A percentile compares a stretch with the other conserved stretches of the same genome.
These are phyloP conservation scores for Drosophila rhopaloa DNA, from an alignment of 1,140 invertebrate species.

Conservation along the genomic window DNA sequence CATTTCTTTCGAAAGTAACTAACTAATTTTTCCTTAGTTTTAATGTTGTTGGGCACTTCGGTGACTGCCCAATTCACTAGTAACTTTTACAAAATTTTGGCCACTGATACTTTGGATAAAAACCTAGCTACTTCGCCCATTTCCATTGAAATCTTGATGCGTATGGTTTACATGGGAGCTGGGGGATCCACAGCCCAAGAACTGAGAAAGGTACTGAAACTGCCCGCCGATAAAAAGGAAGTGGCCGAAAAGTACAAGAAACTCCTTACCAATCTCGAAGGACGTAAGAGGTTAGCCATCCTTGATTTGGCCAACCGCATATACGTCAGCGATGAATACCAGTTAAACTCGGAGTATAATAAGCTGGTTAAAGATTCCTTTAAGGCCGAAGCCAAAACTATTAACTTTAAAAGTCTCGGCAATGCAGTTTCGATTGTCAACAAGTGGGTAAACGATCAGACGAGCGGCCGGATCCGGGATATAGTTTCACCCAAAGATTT, in stretches of 20 bases:
- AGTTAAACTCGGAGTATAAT: conserved; percentile 42
- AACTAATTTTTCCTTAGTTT: not conserved
- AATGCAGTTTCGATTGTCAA: conserved; percentile 85
- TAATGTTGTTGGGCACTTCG: not conserved
- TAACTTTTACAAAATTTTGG: not conserved
- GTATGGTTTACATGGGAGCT: conserved; percentile 86
- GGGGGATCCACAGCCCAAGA: conserved; percentile 85
- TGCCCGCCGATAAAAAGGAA: conserved; percentile 58
- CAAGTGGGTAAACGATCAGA: conserved; percentile 86
- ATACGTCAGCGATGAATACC: conserved; percentile 50
- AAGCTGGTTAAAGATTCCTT: conserved; percentile 55
- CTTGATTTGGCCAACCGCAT: conserved; percentile 71
- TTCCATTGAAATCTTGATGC: conserved; percentile 85
- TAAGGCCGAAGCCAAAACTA: conserved; percentile 64
- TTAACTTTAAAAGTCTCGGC: conserved; percentile 83
- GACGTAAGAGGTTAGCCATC: conserved; percentile 46
- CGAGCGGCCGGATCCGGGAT: conserved; percentile 86
- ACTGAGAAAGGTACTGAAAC: conserved; percentile 84
- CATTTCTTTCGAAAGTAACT: not conserved
- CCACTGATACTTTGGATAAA: conserved; percentile 28
- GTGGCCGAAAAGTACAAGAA: conserved; percentile 42
- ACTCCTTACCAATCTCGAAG: not conserved
- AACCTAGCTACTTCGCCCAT: conserved; percentile 81
- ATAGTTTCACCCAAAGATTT: conserved; percentile 74
- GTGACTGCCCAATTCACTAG: not conserved